Conservation (phyloP, 2,888 invertebrate species). For the Prosapia bicincta region DNA sequence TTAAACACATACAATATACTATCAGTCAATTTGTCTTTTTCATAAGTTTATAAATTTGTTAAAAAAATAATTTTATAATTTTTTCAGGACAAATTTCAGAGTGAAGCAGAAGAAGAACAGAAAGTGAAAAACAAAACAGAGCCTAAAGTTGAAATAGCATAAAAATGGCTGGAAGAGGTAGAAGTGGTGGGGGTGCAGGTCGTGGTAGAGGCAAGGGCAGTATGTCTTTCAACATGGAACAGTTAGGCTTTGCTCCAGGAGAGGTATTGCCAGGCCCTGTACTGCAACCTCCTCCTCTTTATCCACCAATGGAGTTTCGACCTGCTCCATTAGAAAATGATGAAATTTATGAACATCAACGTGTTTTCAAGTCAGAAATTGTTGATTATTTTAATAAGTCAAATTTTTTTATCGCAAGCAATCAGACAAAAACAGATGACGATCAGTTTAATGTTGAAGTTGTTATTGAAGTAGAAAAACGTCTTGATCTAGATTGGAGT, state of each 20-base stretch:
- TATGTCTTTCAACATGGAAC: conserved; percentile 46
- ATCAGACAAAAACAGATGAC: background rate
- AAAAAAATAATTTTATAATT: too few species aligned
- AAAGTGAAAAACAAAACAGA: conserved; percentile 43
- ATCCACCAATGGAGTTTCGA: conserved; percentile 49
- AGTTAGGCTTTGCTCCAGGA: conserved; percentile 45
- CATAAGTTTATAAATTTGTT: too few species aligned
- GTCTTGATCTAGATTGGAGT: conserved; percentile 36
- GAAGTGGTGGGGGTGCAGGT: conserved; percentile 44
- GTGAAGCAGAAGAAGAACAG: conserved; percentile 42
- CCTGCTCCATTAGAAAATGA: conserved; percentile 46
- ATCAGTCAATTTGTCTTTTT: too few species aligned
- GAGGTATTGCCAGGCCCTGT: conserved; percentile 46
- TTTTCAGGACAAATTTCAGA: conserved; percentile 38
- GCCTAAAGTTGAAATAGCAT: conserved; percentile 42
- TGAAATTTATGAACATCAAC: conserved; percentile 20
- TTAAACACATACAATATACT: too few species aligned
- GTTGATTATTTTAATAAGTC: conserved; percentile 25
- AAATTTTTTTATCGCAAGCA: conserved; percentile 4
- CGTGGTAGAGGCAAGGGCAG: conserved; percentile 44
- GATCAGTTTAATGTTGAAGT: conserved; percentile 10
- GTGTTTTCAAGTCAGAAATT: conserved; percentile 21
- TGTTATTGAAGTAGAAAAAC: conserved; percentile 5
- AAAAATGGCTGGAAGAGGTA: conserved; percentile 41
- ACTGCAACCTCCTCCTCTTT: conserved; percentile 48